Evolutionary conservation across 2,113 vertebrate genomes (phyloP).

Genomic region (Phyllopteryx taeniolatus): DNA sequence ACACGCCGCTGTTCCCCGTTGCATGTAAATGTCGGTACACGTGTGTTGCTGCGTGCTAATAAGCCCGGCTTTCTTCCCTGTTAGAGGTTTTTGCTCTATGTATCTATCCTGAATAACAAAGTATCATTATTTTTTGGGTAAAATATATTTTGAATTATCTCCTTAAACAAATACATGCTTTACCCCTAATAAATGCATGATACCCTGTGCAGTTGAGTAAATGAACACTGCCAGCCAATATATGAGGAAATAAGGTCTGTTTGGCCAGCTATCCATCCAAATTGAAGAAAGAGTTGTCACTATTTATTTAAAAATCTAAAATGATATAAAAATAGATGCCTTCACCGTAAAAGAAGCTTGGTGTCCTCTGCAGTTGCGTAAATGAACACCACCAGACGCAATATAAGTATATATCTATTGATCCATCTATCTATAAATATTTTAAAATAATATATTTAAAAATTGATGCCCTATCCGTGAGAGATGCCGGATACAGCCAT

Average conservation of each 20-base stretch:
- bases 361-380: too few species aligned
- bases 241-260: not conserved
- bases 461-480: too few species aligned
- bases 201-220: not conserved
- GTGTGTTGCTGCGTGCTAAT: not conserved
- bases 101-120: not conserved
- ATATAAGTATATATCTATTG: too few species aligned
- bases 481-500: too few species aligned
- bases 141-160: not conserved
- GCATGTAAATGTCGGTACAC: constrained; percentile 8
- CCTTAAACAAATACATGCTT: not conserved
- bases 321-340: too few species aligned
- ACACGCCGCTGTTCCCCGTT: constrained; percentile 20
- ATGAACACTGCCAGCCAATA: not conserved
- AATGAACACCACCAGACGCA: too few species aligned
- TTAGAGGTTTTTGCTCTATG: not conserved
- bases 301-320: not conserved
- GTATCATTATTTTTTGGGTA: not conserved
- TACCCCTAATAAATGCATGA: not conserved
- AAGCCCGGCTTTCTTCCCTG: not conserved
- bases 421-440: too few species aligned
- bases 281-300: too few species aligned
- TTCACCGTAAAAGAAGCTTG: too few species aligned
- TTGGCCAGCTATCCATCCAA: not conserved
- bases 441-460: too few species aligned